phyloP scores from a whole-genome alignment of 92 coral and sea anemone genomes.

The Epizoanthus rinbou region DNA sequence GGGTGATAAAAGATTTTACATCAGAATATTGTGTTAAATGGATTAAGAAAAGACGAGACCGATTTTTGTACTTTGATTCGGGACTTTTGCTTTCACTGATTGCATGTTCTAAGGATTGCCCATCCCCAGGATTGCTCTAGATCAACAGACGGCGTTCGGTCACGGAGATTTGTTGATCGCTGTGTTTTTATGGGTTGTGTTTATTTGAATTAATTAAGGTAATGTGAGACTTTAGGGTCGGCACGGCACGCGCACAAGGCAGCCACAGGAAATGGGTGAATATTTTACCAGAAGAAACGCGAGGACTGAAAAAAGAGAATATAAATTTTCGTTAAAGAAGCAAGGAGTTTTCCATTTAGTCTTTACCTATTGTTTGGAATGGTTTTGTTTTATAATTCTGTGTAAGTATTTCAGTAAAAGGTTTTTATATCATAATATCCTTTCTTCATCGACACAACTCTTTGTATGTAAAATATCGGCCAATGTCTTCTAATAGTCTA shows the following conservation, averaged over 20 bases:
- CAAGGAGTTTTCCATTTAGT: slow-evolving; percentile 31
- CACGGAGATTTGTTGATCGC: slow-evolving; percentile 57
- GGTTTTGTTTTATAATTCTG: background rate
- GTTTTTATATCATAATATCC: too few relatives aligned
- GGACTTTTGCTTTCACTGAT: slow-evolving; percentile 37
- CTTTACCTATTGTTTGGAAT: background rate
- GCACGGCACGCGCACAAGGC: slow-evolving; percentile 77
- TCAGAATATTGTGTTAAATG: slow-evolving; percentile 51
- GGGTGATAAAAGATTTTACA: slow-evolving; percentile 61
- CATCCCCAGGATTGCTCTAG: slow-evolving; percentile 55
- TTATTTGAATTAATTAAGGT: slow-evolving; percentile 73
- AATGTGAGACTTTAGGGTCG: slow-evolving; percentile 54
- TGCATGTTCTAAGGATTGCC: slow-evolving; percentile 23
- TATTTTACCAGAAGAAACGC: slow-evolving; percentile 23
- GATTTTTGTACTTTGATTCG: slow-evolving; percentile 35
- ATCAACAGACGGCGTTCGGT: slow-evolving; percentile 64
- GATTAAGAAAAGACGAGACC: slow-evolving; percentile 52
- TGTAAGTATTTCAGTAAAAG: background rate
- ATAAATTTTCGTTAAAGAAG: slow-evolving; percentile 49
- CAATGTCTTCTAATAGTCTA: background rate
- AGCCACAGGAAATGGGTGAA: slow-evolving; percentile 78
- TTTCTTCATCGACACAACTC: too few relatives aligned
- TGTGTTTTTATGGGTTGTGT: slow-evolving; percentile 73
- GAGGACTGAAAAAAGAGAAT: slow-evolving; percentile 39
- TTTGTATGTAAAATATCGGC: background rate